These are phyloP conservation scores for Amiota communis DNA, from an alignment of 2,888 invertebrate species.

Conservation along the genomic window DNA sequence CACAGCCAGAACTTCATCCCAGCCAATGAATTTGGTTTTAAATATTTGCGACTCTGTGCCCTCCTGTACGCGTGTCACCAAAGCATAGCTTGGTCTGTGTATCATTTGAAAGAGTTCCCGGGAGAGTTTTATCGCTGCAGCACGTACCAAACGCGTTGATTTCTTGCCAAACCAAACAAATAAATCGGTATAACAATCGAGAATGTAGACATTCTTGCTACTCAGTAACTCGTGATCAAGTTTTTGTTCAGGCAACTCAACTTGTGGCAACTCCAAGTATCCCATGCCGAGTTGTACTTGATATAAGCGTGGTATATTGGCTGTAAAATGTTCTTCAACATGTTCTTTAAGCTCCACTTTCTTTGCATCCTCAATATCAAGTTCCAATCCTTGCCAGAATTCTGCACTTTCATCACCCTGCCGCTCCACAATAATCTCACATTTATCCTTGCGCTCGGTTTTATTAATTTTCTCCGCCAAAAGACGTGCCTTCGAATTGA, in stretches of 20 bases:
- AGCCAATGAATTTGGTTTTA: slow-evolving; percentile 96
- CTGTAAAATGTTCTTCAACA: slow-evolving; percentile 62
- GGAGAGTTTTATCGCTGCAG: slow-evolving; percentile 96
- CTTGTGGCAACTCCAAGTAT: slow-evolving; percentile 97
- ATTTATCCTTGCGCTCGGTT: slow-evolving; percentile 95
- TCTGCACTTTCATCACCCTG: slow-evolving; percentile 88
- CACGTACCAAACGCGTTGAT: slow-evolving; percentile 93
- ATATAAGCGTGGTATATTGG: slow-evolving; percentile 83
- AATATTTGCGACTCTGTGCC: slow-evolving; percentile 95
- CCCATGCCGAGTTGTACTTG: slow-evolving; percentile 98
- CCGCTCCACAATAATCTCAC: slow-evolving; percentile 88
- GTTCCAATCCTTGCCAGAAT: slow-evolving; percentile 86
- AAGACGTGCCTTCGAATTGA: slow-evolving; percentile 83
- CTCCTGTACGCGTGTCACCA: slow-evolving; percentile 92
- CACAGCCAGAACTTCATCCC: slow-evolving; percentile 99
- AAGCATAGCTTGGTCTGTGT: slow-evolving; percentile 87
- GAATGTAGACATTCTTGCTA: slow-evolving; percentile 94
- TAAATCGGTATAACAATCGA: slow-evolving; percentile 94
- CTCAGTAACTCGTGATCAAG: slow-evolving; percentile 85
- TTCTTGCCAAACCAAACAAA: slow-evolving; percentile 99
- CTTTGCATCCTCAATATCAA: slow-evolving; percentile 67
- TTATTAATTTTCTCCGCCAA: slow-evolving; percentile 99
- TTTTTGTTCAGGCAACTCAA: slow-evolving; percentile 83
- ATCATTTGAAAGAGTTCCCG: slow-evolving; percentile 97
- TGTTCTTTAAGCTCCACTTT: slow-evolving; percentile 72